Conservation (phyloP, 1,140 invertebrate species). For the Zaprionus lachaisei region DNA sequence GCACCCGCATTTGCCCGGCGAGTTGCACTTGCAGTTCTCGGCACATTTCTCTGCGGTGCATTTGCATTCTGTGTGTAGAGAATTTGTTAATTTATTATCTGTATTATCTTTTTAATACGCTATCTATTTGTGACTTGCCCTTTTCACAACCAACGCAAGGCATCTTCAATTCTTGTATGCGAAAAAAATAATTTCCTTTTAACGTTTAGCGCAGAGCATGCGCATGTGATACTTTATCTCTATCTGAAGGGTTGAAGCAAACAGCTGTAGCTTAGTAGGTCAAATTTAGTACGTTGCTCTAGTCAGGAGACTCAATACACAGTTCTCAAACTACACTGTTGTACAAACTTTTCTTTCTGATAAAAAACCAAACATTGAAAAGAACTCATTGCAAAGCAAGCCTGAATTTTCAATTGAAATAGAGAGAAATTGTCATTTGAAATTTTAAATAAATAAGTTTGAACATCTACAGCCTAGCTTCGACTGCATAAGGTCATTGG, state of each 20-base stretch:
- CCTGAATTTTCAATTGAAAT: no score
- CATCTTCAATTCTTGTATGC: slow-evolving; percentile 43
- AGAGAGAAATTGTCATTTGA: no score
- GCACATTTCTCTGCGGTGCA: slow-evolving; percentile 85
- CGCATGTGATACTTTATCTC: background rate
- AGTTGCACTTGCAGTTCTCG: slow-evolving; percentile 85
- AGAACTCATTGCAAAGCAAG: no score
- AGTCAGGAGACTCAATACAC: background rate
- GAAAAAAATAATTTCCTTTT: background rate
- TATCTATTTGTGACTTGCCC: slow-evolving; percentile 36
- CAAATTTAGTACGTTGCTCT: background rate
- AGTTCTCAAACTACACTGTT: background rate
- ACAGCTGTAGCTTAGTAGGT: slow-evolving; percentile 5
- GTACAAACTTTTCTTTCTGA: background rate
- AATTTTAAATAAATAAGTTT: no score
- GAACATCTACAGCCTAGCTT: no score
- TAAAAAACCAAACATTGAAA: background rate
- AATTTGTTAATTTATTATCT: slow-evolving; percentile 16
- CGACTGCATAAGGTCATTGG: no score
- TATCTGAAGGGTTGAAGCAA: background rate
- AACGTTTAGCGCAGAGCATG: slow-evolving; percentile 1
- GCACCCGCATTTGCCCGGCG: slow-evolving; percentile 83
- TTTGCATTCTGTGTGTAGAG: slow-evolving; percentile 84
- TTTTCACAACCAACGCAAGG: slow-evolving; percentile 77
- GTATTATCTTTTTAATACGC: background rate